Base-by-base conservation (phyloP, 2,888 invertebrate genomes). In the Hydrotaea diabolus region DNA sequence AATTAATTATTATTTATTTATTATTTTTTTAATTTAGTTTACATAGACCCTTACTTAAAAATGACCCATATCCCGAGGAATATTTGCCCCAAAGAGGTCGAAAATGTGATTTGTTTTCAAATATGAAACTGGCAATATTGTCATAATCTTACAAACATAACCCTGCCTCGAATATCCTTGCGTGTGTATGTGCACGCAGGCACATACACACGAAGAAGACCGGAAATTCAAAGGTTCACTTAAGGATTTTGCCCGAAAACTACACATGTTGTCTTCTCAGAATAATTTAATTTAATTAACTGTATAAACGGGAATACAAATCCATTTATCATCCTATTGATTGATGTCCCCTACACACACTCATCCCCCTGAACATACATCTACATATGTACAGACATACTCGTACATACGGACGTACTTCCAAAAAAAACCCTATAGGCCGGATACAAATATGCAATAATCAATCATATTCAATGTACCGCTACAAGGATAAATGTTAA, bases 271-370 rank as follows among this genome's bases (percentile, higher is more conserved):
- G 62, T 62, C 7, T 62, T 62, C 36, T 31, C 62, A 31, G 62
- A 36, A 62, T 62, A 62, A 66, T 59, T 9, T 39, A 77, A 69
- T 64, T 74, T 78, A 82, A 78, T 82, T 78, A 82, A 75, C 78
- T 75, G 31, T 49, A 71, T 78, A 78, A 75, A 82, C 75, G 71
- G 72, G n/a, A 72, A 76, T 69, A 78, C 23, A 46, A 69, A 69
- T 69, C 75, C 79, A 83, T 79, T 71, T 71, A 79, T 82, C 76
- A 83, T 66, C 17, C 46, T 49, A 73, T 79, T 83, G 79, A 79
- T 83, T 72, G 83, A 79, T 79, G 64, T 79, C 64, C 43, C 31
- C 11, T 26, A 59, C 59, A 59, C 59, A 59, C 26, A 21, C 59
- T 26, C 26, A 59, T 19, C 13, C 26, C 2, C 17, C 8, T 2